Conservation (phyloP, 2,888 invertebrate species). For the Invenusta paracnida region DNA sequence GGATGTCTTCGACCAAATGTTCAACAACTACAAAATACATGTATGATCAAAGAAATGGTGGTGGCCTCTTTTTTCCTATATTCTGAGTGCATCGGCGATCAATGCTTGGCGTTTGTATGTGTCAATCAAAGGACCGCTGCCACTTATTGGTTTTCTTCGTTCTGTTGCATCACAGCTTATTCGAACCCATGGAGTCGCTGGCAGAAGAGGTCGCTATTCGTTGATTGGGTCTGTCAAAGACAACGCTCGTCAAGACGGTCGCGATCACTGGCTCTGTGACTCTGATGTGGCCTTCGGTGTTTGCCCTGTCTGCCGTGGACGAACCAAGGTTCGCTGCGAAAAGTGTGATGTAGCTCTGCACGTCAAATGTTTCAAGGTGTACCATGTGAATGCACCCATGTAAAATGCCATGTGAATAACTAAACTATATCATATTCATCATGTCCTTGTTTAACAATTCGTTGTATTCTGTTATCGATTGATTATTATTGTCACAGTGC, state of each 20-base stretch:
- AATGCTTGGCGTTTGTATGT: constrained; percentile 12
- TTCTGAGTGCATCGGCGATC: not conserved
- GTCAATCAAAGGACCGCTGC: not conserved
- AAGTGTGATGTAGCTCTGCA: constrained; percentile 17
- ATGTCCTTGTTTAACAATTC: not conserved
- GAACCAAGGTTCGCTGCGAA: constrained; percentile 26
- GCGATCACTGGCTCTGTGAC: constrained; percentile 17
- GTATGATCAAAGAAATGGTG: constrained; percentile 23
- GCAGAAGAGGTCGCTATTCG: not conserved
- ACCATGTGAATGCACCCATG: not conserved
- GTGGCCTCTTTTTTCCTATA: constrained; percentile 14
- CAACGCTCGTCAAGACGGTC: not conserved
- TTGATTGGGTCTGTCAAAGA: not conserved
- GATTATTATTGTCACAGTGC: not conserved
- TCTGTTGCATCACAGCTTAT: not conserved
- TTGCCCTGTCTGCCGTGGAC: not conserved
- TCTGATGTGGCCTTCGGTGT: not conserved
- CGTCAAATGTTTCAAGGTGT: not conserved
- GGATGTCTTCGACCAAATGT: constrained; percentile 20
- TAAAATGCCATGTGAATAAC: not conserved
- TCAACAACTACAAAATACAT: not conserved
- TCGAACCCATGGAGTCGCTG: not conserved
- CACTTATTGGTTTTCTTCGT: not conserved
- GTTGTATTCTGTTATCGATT: not conserved
- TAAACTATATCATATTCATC: not conserved